These are phyloP conservation scores for Enteromius thamalakanensis DNA, from an alignment of 2,797 vertebrate species.

Conservation along the genomic window DNA sequence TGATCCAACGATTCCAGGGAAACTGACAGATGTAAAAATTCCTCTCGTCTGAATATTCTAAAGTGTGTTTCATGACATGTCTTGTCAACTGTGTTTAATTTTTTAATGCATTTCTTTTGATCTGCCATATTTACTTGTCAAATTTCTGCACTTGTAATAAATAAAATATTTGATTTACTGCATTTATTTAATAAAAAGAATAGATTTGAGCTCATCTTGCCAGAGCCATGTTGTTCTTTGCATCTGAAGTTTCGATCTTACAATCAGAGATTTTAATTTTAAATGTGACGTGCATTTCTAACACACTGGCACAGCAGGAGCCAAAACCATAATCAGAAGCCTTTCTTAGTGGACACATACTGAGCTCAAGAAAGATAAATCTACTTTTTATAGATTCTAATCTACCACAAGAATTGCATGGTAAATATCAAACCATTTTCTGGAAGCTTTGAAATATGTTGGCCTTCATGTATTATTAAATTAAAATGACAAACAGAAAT, in stretches of 20 bases:
- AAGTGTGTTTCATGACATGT: background rate
- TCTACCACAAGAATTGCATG: background rate
- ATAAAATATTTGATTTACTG: constrained; percentile 45
- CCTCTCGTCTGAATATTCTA: background rate
- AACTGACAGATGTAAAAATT: constrained; percentile 26
- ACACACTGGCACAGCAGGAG: background rate
- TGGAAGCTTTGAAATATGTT: background rate
- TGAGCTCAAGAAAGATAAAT: background rate
- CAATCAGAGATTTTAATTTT: constrained; percentile 4
- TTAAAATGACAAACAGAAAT: background rate
- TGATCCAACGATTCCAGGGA: constrained; percentile 72
- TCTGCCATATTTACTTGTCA: background rate
- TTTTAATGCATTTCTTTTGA: background rate
- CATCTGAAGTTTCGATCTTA: constrained; percentile 37
- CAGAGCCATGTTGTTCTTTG: constrained; percentile 37
- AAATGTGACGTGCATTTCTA: background rate
- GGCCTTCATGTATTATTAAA: background rate
- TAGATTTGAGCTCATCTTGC: background rate
- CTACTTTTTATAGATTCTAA: background rate
- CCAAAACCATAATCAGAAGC: constrained; percentile 1
- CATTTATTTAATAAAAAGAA: background rate
- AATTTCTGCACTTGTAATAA: background rate
- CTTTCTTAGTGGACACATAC: constrained; percentile 25
- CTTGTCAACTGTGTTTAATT: background rate
- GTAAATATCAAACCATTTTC: background rate